Percentiles rank a stretch among this genome's conserved stretches.
phyloP scores from a whole-genome alignment of 1,140 invertebrate species.

The Plutomurus gul region DNA sequence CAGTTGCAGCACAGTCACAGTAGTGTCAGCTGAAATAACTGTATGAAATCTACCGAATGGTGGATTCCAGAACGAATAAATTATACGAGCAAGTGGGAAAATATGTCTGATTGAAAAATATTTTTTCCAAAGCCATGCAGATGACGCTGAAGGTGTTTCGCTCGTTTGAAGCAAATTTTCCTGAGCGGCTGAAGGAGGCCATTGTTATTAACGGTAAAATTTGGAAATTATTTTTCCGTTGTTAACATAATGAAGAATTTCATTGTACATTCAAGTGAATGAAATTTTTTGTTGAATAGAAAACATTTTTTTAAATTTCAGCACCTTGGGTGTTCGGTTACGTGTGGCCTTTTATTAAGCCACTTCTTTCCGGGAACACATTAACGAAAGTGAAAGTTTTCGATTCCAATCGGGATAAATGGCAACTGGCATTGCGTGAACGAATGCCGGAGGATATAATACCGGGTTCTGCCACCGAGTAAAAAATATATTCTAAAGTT shows the following conservation, averaged over 20 bases:
- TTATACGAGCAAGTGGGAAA: too few species aligned
- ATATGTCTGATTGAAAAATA: too few species aligned
- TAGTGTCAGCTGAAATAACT: too few species aligned
- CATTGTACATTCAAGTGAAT: too few species aligned
- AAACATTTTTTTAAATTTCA: not conserved
- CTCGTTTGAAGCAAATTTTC: constrained; percentile 35
- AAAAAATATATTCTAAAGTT: too few species aligned
- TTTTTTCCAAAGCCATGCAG: constrained; percentile 36
- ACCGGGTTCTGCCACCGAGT: too few species aligned
- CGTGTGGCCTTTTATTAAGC: constrained; percentile 37
- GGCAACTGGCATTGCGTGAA: not conserved
- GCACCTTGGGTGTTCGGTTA: constrained; percentile 40
- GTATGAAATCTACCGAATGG: too few species aligned
- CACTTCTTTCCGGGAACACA: constrained; percentile 32
- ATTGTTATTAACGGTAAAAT: constrained; percentile 41
- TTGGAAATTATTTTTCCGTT: too few species aligned
- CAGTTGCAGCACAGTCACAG: too few species aligned
- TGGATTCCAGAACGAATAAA: too few species aligned
- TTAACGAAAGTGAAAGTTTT: constrained; percentile 12
- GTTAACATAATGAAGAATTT: too few species aligned
- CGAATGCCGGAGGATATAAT: constrained; percentile 30
- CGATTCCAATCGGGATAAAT: constrained; percentile 22
- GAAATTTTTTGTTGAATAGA: not conserved
- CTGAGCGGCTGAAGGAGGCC: constrained; percentile 32
- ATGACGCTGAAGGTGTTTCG: constrained; percentile 36